Conservation (phyloP, 2,888 invertebrate species). For the Ormia ochracea region DNA sequence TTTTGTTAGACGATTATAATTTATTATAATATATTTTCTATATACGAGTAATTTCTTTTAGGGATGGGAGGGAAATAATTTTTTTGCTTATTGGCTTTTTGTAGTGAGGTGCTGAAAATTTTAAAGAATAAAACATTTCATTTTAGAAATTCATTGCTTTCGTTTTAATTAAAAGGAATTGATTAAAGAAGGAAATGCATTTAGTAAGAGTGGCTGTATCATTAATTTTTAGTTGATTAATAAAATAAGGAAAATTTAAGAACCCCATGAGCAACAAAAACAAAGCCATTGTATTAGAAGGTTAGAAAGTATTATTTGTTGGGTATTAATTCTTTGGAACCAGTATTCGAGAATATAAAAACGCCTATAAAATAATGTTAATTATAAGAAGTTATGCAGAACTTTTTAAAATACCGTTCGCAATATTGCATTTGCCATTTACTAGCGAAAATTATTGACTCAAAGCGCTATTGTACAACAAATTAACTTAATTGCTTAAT, state of each 20-base stretch:
- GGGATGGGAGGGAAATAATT: neutral
- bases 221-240: constrained; percentile 7
- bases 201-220: constrained; percentile 40
- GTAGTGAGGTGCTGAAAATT: constrained; percentile 50
- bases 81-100: neutral
- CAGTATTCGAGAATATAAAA: neutral
- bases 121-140: constrained; percentile 46
- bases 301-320: neutral
- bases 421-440: neutral
- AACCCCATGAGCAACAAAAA: neutral
- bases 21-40: too few relatives aligned
- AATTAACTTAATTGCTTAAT: neutral
- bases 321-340: neutral
- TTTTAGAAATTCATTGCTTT: constrained; percentile 39
- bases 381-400: neutral
- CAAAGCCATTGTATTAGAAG: neutral
- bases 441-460: neutral
- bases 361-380: neutral
- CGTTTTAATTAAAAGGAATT: neutral
- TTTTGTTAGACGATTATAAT: constrained; percentile 25
- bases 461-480: neutral
- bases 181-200: constrained; percentile 16
- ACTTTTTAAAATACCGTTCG: neutral
- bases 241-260: neutral
- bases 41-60: neutral